These are phyloP conservation scores for Platyrinchus mystaceus DNA, from an alignment of 2,797 vertebrate genomes.

Conservation along the genomic window DNA sequence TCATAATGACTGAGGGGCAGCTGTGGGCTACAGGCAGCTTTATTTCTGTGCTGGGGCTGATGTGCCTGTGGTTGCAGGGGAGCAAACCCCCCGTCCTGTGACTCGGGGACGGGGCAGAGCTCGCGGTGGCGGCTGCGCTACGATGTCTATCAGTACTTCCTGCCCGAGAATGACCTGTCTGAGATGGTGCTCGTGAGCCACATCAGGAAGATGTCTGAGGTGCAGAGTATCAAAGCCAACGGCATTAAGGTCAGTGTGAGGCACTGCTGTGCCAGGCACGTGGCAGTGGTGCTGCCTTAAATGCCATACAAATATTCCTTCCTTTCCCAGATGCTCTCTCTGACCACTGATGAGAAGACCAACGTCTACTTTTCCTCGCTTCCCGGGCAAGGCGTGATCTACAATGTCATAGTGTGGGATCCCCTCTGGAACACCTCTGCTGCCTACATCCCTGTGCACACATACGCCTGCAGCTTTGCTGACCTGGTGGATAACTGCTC, in stretches of 20 bases:
- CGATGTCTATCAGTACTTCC: conserved; percentile 91
- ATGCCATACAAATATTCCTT: neutral
- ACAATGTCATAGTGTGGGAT: conserved; percentile 89
- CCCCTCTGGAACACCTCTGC: conserved; percentile 86
- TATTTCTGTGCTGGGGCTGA: neutral
- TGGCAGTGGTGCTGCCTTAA: neutral
- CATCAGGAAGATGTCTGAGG: conserved; percentile 79
- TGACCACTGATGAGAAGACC: conserved; percentile 80
- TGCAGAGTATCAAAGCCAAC: conserved; percentile 71
- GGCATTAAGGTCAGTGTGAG: conserved; percentile 78
- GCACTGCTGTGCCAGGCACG: accelerated
- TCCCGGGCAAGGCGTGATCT: conserved; percentile 90
- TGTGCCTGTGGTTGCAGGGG: conserved; percentile 73
- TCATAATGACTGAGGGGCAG: neutral
- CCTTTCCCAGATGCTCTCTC: conserved; percentile 79
- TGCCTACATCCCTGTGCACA: conserved; percentile 90
- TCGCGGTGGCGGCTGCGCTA: conserved; percentile 87
- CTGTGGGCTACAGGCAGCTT: neutral
- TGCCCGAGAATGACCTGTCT: conserved; percentile 85
- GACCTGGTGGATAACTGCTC: conserved; percentile 80
- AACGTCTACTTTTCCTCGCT: conserved; percentile 84
- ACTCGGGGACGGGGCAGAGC: conserved; percentile 52
- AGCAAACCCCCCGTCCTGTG: conserved; percentile 75
- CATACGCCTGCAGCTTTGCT: conserved; percentile 89
- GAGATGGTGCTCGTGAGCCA: conserved; percentile 79